Evolutionary conservation across 2,797 vertebrate genomes (phyloP), one percentile per base, ranked within the genome.

Genomic region (Poeciliopsis turneri): DNA sequence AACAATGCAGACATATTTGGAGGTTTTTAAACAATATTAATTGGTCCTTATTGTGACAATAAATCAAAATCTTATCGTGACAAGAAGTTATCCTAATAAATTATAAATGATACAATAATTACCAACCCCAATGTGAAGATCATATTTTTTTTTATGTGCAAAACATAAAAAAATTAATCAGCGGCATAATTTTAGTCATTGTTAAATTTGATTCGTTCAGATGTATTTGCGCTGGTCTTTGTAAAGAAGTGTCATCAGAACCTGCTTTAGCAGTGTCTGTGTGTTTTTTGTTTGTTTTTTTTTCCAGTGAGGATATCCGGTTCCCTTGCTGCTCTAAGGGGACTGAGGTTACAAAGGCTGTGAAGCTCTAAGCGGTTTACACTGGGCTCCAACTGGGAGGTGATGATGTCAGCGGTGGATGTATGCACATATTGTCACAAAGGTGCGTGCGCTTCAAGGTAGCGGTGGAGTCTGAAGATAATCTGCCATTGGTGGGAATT

Each of bases 281-380:
- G 49, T 23, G 36, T 53, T 8, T 41, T 36, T 36, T 39, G 5
- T 39, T 39, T 39, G 5, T 6, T 6, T 39, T 7, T 39, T 78
- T 5, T 45, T 23, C 76, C 74, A 75, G 39, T 71, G 78, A 83
- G 70, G 72, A 43, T 76, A 78, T 51, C 33, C 20, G 43, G 77
- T 81, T 78, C 84, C 74, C 53, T 71, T 45, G 82, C 82, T 87
- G 84, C 82, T 33, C 86, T 78, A 13, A 51, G 72, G 73, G 80
- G 80, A 82, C 68, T 61, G 57, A 74, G 75, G 78, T 83, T 84
- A 68, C 82, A 79, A 86, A 89, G 72, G 78, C 88, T 82, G 79
- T 71, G 88, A 90, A 90, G 85, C 91, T 85, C 84, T 92, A 92
- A 93, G 85, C 78, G 80, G 88, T 94, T 94, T 94, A 92, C 87